Percentiles rank a stretch among this genome's conserved stretches.
phyloP scores from a whole-genome alignment of 2,113 vertebrate species.

The Ptyas mucosa region DNA sequence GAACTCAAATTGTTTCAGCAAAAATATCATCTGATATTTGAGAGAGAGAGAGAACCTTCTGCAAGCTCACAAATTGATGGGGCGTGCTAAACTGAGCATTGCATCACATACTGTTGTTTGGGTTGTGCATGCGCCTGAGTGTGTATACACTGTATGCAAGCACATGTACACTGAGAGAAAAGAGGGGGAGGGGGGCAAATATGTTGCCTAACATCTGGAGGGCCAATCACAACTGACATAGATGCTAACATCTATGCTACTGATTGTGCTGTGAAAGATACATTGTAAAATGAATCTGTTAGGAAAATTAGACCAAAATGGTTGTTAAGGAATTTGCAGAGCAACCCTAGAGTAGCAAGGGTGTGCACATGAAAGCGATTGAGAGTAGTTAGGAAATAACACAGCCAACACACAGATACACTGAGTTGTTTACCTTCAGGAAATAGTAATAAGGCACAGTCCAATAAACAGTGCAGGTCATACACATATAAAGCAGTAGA shows the following conservation, averaged over 20 bases:
- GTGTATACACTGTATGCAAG: not conserved
- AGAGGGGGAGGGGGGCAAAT: not conserved
- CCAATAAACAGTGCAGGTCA: too few relatives aligned
- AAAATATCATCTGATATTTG: not conserved
- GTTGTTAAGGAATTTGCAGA: too few relatives aligned
- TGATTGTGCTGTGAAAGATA: not conserved
- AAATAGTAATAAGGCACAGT: too few relatives aligned
- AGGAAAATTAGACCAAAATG: not conserved
- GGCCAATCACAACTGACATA: not conserved
- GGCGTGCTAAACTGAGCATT: not conserved
- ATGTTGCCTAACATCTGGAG: not conserved
- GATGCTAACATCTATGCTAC: not conserved
- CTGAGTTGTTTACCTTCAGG: too few relatives aligned
- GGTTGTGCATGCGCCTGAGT: not conserved
- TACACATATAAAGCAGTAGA: too few relatives aligned
- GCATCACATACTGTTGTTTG: not conserved
- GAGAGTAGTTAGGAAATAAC: too few relatives aligned
- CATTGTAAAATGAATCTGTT: not conserved
- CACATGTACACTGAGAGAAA: not conserved
- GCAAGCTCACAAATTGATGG: not conserved
- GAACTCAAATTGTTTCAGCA: not conserved
- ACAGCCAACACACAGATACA: too few relatives aligned
- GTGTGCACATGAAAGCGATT: too few relatives aligned
- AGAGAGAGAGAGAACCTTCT: not conserved
- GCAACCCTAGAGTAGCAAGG: too few relatives aligned